Evolutionary conservation across 2,888 invertebrate genomes (phyloP).

Genomic region (Carabus problematicus): DNA sequence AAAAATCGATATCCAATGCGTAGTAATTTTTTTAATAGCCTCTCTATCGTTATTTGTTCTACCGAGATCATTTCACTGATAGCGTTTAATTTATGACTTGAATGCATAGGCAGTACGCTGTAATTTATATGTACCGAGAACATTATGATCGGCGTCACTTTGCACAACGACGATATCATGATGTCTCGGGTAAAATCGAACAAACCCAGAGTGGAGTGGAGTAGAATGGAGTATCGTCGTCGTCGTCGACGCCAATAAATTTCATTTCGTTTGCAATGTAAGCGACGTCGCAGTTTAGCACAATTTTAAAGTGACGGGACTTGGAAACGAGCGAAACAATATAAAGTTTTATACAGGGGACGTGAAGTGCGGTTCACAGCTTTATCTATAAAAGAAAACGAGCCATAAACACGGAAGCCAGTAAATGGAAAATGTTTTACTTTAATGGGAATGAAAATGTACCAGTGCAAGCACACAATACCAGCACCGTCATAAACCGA

Average conservation of each 20-base stretch:
- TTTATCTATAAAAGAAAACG: slow-evolving; percentile 52
- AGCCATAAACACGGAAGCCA: slow-evolving; percentile 51
- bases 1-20: no score
- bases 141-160: no score
- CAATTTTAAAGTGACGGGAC: slow-evolving; percentile 8
- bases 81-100: no score
- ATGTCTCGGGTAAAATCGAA: no score
- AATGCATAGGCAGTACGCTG: no score
- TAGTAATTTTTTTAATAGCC: no score
- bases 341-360: slow-evolving; percentile 33
- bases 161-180: no score
- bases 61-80: no score
- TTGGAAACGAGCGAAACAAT: slow-evolving; percentile 30
- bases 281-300: slow-evolving; percentile 37
- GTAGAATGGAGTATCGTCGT: slow-evolving; percentile 10
- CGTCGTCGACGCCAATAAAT: slow-evolving; percentile 29
- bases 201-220: neutral
- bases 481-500: slow-evolving; percentile 33
- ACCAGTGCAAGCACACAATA: neutral
- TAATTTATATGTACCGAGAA: no score
- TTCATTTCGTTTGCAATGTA: slow-evolving; percentile 30
- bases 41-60: no score
- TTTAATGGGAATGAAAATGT: slow-evolving; percentile 50
- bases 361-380: slow-evolving; percentile 48
- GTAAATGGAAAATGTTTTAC: slow-evolving; percentile 52